These are phyloP conservation scores for Halcyon badia DNA, from an alignment of 2,797 vertebrate genomes.

Conservation along the genomic window DNA sequence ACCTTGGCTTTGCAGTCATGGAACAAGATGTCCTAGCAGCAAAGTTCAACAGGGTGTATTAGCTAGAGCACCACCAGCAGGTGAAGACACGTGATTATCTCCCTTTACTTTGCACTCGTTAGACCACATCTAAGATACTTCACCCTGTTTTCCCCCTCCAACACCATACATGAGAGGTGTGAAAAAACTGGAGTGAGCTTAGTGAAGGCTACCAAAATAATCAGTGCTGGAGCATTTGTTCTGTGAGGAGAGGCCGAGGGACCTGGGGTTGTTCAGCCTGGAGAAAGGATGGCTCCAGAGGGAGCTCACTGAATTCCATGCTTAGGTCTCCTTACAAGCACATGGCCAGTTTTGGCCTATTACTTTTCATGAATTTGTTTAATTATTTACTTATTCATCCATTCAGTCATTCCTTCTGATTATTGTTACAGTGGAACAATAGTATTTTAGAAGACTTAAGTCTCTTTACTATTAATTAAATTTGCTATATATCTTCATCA, in stretches of 20 bases:
- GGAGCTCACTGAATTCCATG: background rate
- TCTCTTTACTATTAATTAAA: constrained; percentile 33
- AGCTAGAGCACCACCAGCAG: background rate
- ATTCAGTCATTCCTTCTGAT: background rate
- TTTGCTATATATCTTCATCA: background rate
- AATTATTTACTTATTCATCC: background rate
- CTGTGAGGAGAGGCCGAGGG: background rate
- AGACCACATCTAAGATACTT: background rate
- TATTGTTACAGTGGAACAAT: background rate
- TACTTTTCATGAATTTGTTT: background rate
- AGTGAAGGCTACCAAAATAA: background rate
- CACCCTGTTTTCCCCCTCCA: background rate
- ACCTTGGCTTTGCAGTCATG: background rate
- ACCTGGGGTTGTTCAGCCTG: background rate
- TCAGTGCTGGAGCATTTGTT: background rate
- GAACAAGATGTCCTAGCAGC: background rate
- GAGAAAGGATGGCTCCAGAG: background rate
- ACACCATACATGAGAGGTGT: background rate
- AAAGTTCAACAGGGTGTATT: background rate
- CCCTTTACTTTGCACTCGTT: background rate
- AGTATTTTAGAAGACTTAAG: background rate
- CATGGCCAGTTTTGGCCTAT: background rate
- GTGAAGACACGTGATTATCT: background rate
- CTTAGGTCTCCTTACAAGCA: background rate
- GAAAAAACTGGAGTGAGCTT: background rate